phyloP scores from a whole-genome alignment of 2,888 invertebrate species.

The Girardia tigrina region DNA sequence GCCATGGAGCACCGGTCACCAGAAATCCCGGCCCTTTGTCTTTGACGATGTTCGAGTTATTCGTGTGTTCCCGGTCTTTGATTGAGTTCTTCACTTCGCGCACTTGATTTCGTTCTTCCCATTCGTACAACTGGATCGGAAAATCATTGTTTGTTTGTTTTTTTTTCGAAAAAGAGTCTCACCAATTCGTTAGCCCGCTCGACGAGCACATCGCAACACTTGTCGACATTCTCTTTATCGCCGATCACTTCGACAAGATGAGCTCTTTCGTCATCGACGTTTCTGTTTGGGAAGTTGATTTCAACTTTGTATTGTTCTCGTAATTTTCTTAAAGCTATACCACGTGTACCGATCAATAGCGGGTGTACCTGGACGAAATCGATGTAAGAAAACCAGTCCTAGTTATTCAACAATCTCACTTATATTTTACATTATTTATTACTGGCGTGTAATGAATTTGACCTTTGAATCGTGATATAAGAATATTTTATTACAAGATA shows the following conservation, averaged over 20 bases:
- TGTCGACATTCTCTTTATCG: slow-evolving; percentile 15
- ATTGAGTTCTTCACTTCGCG: neutral
- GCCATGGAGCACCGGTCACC: slow-evolving; percentile 49
- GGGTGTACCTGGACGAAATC: slow-evolving; percentile 29
- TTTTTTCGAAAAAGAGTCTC: neutral
- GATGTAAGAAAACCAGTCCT: too few relatives aligned
- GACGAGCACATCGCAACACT: slow-evolving; percentile 10
- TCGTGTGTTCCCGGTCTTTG: neutral
- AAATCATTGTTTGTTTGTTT: neutral
- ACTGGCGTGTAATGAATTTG: too few relatives aligned
- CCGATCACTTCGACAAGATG: slow-evolving; percentile 21
- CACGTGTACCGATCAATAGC: slow-evolving; percentile 25
- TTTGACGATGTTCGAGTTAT: neutral
- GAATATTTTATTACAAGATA: too few relatives aligned
- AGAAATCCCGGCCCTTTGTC: slow-evolving; percentile 41
- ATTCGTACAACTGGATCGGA: slow-evolving; percentile 21
- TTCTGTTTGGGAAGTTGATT: slow-evolving; percentile 27
- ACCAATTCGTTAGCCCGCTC: slow-evolving; percentile 29
- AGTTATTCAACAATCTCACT: too few relatives aligned
- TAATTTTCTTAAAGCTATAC: slow-evolving; percentile 20
- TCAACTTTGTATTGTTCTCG: slow-evolving; percentile 11
- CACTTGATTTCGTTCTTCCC: slow-evolving; percentile 8
- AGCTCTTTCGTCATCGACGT: slow-evolving; percentile 14
- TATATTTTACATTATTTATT: too few relatives aligned
- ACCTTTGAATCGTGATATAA: too few relatives aligned